Conservation (phyloP, 2,797 vertebrate genomes). For the Etheostoma nigrum region DNA sequence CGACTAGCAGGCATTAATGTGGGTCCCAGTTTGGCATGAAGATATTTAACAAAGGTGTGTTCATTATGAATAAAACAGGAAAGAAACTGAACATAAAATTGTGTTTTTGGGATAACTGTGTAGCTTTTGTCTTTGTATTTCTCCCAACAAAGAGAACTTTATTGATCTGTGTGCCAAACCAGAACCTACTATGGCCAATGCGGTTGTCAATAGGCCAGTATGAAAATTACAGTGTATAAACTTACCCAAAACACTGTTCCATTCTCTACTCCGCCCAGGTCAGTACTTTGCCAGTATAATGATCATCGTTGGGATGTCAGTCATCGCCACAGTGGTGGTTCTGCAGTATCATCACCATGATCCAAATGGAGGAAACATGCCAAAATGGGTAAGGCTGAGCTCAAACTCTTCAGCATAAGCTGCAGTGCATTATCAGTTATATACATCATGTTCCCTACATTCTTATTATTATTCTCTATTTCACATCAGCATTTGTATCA, state of each 20-base stretch:
- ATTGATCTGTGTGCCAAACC: not conserved
- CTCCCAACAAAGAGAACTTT: not conserved
- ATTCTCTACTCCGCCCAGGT: slow-evolving; percentile 71
- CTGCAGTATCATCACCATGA: slow-evolving; percentile 89
- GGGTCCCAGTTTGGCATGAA: not conserved
- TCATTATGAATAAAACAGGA: not conserved
- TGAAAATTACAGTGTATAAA: slow-evolving; percentile 11
- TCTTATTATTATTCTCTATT: slow-evolving; percentile 31
- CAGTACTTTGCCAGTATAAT: slow-evolving; percentile 91
- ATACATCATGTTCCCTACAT: not conserved
- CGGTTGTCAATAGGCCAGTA: not conserved
- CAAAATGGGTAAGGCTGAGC: slow-evolving; percentile 85
- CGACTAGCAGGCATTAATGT: not conserved
- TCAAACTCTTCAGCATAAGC: slow-evolving; percentile 12
- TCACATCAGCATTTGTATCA: slow-evolving; percentile 5
- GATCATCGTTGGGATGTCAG: slow-evolving; percentile 89
- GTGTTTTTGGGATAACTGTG: not conserved
- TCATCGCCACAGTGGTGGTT: slow-evolving; percentile 87
- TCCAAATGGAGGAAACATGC: slow-evolving; percentile 86
- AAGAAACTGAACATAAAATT: not conserved
- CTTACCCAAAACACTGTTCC: not conserved
- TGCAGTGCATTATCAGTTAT: not conserved
- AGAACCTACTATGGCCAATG: not conserved
- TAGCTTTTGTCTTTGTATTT: not conserved
- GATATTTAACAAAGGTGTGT: not conserved